Conservation (phyloP, 1,140 invertebrate genomes). For the Matsumurasca onukii region DNA sequence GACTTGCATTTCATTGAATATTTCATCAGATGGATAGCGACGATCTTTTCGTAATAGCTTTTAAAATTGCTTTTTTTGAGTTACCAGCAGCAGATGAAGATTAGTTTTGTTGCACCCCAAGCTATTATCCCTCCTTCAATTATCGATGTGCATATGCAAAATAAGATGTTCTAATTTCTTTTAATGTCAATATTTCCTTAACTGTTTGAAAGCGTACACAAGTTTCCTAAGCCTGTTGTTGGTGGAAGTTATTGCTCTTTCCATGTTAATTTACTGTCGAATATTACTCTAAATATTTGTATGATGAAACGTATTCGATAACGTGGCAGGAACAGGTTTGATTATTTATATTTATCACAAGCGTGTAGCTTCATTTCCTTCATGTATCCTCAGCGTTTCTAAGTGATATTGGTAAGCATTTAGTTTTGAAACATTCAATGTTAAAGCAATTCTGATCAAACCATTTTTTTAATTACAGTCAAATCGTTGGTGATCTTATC, state of each 20-base stretch:
- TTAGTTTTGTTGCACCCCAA: neutral
- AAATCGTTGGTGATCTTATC: too few relatives aligned
- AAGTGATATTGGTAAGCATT: neutral
- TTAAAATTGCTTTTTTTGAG: neutral
- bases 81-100: neutral
- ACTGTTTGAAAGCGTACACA: neutral
- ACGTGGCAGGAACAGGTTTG: neutral
- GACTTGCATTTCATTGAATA: constrained; percentile 13
- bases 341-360: neutral
- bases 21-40: too few relatives aligned
- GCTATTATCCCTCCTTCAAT: constrained; percentile 1
- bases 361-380: too few relatives aligned
- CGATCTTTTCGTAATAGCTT: neutral
- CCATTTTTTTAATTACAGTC: neutral
- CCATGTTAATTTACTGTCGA: neutral
- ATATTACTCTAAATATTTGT: neutral
- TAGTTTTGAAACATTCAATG: neutral
- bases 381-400: neutral
- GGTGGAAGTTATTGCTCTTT: neutral
- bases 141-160: neutral
- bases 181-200: neutral
- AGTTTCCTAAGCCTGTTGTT: neutral
- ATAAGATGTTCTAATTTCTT: too few relatives aligned
- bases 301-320: neutral
- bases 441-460: constrained; percentile 1